Conservation (phyloP, 2,888 invertebrate genomes). For the Belgica antarctica region DNA sequence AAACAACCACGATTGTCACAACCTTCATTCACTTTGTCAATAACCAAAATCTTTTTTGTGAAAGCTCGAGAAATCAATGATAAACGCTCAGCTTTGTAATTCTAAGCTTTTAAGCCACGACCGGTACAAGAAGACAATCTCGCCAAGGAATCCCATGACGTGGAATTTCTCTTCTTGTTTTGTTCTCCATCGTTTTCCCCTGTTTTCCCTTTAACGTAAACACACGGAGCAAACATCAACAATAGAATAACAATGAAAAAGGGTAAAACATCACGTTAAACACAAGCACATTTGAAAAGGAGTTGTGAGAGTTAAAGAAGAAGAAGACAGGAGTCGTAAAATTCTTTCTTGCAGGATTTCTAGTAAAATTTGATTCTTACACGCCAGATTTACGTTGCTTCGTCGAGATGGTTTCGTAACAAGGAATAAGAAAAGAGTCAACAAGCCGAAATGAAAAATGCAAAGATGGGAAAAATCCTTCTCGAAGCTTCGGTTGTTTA, state of each 20-base stretch:
- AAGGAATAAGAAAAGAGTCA: conserved; percentile 22
- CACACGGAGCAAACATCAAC: conserved; percentile 6
- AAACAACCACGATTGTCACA: conserved; percentile 1
- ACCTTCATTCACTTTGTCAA: background rate
- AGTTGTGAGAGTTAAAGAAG: background rate
- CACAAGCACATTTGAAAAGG: background rate
- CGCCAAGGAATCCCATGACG: background rate
- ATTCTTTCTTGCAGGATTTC: too few species aligned
- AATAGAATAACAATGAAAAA: conserved; percentile 24
- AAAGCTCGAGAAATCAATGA: too few species aligned
- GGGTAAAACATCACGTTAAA: background rate
- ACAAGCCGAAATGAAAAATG: conserved; percentile 12
- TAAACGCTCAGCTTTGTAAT: too few species aligned
- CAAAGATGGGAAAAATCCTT: conserved; percentile 11
- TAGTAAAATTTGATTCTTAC: too few species aligned
- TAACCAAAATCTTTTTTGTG: too few species aligned
- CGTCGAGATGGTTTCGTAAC: too few species aligned
- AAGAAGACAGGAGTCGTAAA: too few species aligned
- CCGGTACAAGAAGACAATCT: too few species aligned
- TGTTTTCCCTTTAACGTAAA: background rate
- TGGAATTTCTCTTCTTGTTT: background rate
- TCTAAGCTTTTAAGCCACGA: too few species aligned
- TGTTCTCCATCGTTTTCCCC: background rate
- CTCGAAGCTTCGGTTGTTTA: conserved; percentile 5
- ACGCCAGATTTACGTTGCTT: too few species aligned